Base-by-base conservation (phyloP, 2,888 invertebrate species). In the Eulithis prunata region DNA sequence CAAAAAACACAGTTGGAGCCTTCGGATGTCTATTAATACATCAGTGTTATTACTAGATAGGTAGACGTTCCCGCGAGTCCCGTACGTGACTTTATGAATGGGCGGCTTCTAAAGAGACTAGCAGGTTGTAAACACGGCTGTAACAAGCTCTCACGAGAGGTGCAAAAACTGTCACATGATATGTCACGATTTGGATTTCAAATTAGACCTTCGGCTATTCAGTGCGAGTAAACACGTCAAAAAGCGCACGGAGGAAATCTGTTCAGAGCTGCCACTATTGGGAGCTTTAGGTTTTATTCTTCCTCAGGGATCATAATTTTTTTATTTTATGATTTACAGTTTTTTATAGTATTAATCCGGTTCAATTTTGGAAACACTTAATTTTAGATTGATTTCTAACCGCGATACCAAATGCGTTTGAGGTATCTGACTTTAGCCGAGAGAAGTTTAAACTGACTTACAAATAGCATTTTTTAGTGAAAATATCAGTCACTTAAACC, bases 61-160 rank as follows among this genome's bases (percentile, higher is more conserved):
- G 66, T 66, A 59, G 66, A 55, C 77, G 81, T 82, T 77, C 79
- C 81, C 79, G 79, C 67, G 78, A 76, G 75, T 58, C 75, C 78
- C 78, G 88, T 78, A 92, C 92, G 92, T 93, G 92, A 91, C 88
- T 57, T 14, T 60, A 71, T 89, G 83, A 92, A 93, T 82, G 80
- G 86, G 85, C 88, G 87, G 88, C 83, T 64, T 71, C 68, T 75
- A 74, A 80, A 83, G 79, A 76, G 80, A 77, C 80, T 79, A 77
- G 87, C 91, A 92, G 91, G 92, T 93, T 93, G 92, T 93, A 89
- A 91, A 92, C 90, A 90, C 74, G 73, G 71, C 81, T 83, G 87
- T 91, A 90, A 86, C 89, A 76, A 82, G 73, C 82, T 82, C 84
- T 85, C 80, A 84, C 86, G 73, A 80, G 82, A 85, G 83, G 82